A percentile compares a stretch with the other conserved stretches of the same genome.
Conservation (phyloP, 2,113 vertebrate genomes). For the Periophthalmus modestus region DNA sequence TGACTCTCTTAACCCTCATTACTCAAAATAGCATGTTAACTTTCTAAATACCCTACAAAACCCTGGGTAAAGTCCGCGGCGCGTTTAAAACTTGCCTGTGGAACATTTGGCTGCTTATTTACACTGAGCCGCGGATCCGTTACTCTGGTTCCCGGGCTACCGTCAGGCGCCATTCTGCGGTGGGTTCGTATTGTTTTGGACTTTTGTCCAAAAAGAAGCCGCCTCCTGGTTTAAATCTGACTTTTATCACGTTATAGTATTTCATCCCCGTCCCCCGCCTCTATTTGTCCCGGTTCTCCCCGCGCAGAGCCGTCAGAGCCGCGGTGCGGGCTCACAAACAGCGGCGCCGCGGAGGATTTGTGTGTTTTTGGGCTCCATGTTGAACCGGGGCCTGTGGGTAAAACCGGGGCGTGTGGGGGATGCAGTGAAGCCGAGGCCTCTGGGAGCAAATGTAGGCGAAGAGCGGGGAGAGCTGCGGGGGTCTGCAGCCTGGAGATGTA, state of each 20-base stretch:
- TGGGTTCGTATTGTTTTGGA: conserved; percentile 59
- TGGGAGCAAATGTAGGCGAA: conserved; percentile 9
- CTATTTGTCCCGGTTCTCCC: background rate
- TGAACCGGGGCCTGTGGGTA: conserved; percentile 74
- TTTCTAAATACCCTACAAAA: background rate
- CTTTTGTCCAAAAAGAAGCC: conserved; percentile 30
- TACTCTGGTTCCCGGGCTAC: conserved; percentile 75
- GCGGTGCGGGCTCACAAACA: conserved; percentile 31
- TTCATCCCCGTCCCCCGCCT: too few species aligned
- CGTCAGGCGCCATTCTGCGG: conserved; percentile 76
- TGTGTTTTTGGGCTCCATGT: conserved; percentile 72
- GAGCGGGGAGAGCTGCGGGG: background rate
- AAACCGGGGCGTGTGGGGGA: conserved; percentile 74
- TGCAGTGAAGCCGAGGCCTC: conserved; percentile 56
- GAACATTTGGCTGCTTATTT: background rate
- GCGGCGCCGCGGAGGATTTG: conserved; percentile 31
- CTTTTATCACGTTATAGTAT: background rate
- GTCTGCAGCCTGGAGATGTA: too few species aligned
- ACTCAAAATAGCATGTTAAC: background rate
- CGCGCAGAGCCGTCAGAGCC: background rate
- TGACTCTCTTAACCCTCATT: background rate
- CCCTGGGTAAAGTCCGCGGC: rapidly evolving
- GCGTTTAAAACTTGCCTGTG: background rate
- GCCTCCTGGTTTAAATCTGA: conserved; percentile 2
- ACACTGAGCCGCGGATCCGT: background rate